These are phyloP conservation scores for Pangasius larnaudii DNA, from an alignment of 2,797 vertebrate species.

Conservation along the genomic window DNA sequence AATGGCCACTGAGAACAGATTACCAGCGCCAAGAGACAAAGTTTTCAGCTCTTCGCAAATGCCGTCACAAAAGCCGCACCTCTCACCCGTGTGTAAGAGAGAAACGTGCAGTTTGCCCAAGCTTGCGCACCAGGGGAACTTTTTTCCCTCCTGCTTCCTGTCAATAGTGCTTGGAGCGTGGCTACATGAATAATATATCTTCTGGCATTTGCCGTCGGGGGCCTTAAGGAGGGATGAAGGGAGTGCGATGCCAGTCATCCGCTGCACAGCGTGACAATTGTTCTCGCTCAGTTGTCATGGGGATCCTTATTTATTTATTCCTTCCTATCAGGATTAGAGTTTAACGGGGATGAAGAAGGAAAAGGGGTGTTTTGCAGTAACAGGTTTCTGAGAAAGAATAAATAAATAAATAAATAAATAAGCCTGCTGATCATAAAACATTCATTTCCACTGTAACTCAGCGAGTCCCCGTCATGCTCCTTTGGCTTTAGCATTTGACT, in stretches of 20 bases:
- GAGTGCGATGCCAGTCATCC: constrained; percentile 57
- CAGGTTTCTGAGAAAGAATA: background rate
- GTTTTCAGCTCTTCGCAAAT: constrained; percentile 44
- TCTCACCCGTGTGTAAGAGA: constrained; percentile 37
- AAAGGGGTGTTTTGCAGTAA: constrained; percentile 3
- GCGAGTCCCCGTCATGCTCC: constrained; percentile 28
- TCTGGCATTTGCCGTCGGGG: constrained; percentile 60
- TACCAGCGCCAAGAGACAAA: constrained; percentile 27
- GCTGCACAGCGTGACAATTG: constrained; percentile 55
- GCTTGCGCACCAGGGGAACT: constrained; percentile 34
- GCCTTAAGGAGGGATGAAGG: constrained; percentile 56
- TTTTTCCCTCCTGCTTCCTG: constrained; percentile 40
- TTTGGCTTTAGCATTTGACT: constrained; percentile 31
- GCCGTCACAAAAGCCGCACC: constrained; percentile 10
- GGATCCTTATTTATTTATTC: constrained; percentile 60
- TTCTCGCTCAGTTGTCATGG: constrained; percentile 60
- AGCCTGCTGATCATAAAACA: background rate
- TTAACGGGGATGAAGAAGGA: background rate
- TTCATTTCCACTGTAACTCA: constrained; percentile 42
- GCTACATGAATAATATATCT: constrained; percentile 64
- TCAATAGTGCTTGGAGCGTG: constrained; percentile 57
- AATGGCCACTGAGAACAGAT: constrained; percentile 40
- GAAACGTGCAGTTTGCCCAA: constrained; percentile 27
- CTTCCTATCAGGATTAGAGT: constrained; percentile 44
- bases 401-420: background rate